Evolutionary conservation across 2,797 vertebrate species (phyloP).

Genomic region (Oryzias sinensis): DNA sequence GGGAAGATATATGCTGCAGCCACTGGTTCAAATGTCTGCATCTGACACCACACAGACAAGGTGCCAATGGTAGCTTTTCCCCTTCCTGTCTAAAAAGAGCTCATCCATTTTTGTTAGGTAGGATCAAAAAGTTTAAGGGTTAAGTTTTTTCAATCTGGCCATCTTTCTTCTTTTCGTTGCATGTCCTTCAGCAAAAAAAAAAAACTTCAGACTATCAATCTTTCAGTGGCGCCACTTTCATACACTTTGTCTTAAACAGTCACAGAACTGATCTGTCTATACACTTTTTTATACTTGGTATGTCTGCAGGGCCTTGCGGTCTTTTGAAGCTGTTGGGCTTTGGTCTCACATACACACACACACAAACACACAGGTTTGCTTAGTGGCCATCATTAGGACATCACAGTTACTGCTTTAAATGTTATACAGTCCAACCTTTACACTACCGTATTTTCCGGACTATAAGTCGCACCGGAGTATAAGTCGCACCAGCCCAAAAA

Average conservation of each 20-base stretch:
- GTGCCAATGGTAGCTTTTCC: slow-evolving; percentile 52
- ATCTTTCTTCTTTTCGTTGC: slow-evolving; percentile 13
- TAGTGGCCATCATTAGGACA: too few relatives aligned
- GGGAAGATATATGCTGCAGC: slow-evolving; percentile 63
- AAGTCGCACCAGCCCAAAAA: too few relatives aligned
- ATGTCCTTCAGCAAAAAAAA: slow-evolving; percentile 5
- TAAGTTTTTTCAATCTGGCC: slow-evolving; percentile 50
- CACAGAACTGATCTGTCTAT: too few relatives aligned
- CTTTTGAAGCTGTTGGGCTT: too few relatives aligned
- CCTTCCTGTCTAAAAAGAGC: slow-evolving; percentile 41
- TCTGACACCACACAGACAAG: slow-evolving; percentile 44
- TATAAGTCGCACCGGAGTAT: too few relatives aligned
- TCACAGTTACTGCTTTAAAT: too few relatives aligned
- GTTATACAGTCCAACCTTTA: too few relatives aligned
- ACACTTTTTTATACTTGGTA: too few relatives aligned
- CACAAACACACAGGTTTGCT: too few relatives aligned
- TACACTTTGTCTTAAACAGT: not conserved
- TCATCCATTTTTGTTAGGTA: slow-evolving; percentile 41
- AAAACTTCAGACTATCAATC: slow-evolving; percentile 25
- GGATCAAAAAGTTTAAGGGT: slow-evolving; percentile 32
- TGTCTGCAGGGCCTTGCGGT: too few relatives aligned
- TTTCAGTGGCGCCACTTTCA: slow-evolving; percentile 9
- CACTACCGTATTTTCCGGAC: too few relatives aligned
- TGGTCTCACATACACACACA: too few relatives aligned
- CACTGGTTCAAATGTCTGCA: slow-evolving; percentile 62